These are phyloP conservation scores for Neocloeon triangulifer DNA, from an alignment of 1,140 invertebrate species.

Conservation along the genomic window DNA sequence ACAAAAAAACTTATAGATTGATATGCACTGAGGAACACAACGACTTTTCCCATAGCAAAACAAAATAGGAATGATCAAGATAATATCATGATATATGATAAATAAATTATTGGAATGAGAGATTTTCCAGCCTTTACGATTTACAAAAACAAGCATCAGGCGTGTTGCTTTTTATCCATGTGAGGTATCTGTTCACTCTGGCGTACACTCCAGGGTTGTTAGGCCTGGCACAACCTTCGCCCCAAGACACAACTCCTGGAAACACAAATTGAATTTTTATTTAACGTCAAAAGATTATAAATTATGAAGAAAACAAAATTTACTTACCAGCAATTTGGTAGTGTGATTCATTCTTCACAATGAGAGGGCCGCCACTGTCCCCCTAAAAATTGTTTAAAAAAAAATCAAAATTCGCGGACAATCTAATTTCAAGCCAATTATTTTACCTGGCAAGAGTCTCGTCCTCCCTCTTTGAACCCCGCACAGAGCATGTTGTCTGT, in stretches of 20 bases:
- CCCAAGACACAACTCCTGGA: constrained; percentile 50
- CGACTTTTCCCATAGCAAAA: no score
- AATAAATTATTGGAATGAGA: no score
- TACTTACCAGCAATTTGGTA: constrained; percentile 26
- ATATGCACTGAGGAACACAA: no score
- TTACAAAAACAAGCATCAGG: constrained; percentile 40
- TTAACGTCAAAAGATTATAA: constrained; percentile 3
- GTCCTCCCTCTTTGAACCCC: constrained; percentile 44
- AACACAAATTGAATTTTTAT: no score
- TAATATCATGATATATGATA: no score
- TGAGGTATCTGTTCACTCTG: constrained; percentile 47
- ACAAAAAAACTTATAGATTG: no score
- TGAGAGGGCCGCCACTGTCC: constrained; percentile 41
- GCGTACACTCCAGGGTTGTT: constrained; percentile 68
- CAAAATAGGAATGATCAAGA: no score
- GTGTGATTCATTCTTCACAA: constrained; percentile 21
- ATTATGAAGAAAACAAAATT: no score
- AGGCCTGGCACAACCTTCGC: constrained; percentile 52
- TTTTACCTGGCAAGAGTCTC: constrained; percentile 51
- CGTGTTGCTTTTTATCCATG: constrained; percentile 46
- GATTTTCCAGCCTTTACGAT: no score
- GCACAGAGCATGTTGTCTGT: constrained; percentile 76
- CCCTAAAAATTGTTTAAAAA: constrained; percentile 21
- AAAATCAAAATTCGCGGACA: no score
- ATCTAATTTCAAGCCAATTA: no score